Conservation (phyloP, 30 jellyfish, hydroid and myxozoan species). For the Cassiopea xamachana region DNA sequence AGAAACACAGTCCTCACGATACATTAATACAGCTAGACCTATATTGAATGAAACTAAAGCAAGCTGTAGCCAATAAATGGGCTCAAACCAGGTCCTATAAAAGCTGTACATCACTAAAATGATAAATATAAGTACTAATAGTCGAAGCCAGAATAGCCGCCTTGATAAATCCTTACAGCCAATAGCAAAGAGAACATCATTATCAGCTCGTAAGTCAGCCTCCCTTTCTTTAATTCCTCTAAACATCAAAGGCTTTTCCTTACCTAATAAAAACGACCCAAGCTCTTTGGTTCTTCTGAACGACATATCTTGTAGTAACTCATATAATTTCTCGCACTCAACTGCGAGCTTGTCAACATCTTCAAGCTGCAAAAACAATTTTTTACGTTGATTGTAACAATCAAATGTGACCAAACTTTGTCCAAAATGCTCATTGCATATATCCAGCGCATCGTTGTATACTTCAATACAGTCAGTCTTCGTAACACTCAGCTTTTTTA, state of each 20-base stretch:
- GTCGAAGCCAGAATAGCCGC: no score
- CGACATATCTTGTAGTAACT: background rate
- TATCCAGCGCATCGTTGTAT: background rate
- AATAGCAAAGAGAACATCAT: background rate
- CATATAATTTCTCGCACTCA: background rate
- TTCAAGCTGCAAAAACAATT: background rate
- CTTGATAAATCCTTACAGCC: background rate
- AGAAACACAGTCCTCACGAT: no score
- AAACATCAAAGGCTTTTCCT: constrained; percentile 5
- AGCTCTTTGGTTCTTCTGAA: constrained; percentile 7
- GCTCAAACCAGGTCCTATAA: no score
- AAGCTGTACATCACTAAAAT: no score
- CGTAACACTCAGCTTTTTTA: background rate
- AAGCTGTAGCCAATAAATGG: no score
- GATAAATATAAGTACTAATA: no score
- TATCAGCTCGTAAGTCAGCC: background rate
- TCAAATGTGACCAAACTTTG: constrained; percentile 18
- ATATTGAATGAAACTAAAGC: no score
- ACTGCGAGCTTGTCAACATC: background rate
- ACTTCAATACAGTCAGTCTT: background rate
- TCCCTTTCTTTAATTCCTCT: background rate
- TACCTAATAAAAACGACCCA: background rate
- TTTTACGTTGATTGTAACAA: constrained; percentile 18
- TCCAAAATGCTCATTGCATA: constrained; percentile 9
- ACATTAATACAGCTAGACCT: no score